Evolutionary conservation across 2,888 invertebrate genomes (phyloP).

Genomic region (Pecten maximus): DNA sequence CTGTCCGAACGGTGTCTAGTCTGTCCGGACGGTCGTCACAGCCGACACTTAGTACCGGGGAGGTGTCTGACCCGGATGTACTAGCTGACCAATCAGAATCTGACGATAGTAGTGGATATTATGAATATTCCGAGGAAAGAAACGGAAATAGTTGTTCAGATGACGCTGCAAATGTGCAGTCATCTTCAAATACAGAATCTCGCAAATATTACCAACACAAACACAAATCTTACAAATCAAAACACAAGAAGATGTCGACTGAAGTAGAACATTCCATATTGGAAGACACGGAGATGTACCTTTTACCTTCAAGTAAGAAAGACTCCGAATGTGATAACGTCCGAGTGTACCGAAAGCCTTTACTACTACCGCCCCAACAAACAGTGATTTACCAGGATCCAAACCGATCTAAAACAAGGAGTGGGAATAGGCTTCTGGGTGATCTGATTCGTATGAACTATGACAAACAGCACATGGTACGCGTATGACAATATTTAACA

Average conservation of each 20-base stretch:
- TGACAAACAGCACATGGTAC: conserved; percentile 65
- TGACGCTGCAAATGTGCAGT: not conserved
- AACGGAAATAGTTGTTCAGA: conserved; percentile 29
- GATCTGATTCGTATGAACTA: conserved; percentile 69
- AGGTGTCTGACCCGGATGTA: conserved; percentile 47
- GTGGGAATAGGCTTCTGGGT: conserved; percentile 62
- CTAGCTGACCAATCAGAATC: conserved; percentile 66
- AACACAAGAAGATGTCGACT: conserved; percentile 50
- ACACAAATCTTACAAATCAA: conserved; percentile 44
- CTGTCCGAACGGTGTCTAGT: conserved; percentile 40
- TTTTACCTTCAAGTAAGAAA: conserved; percentile 59
- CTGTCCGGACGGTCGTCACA: conserved; percentile 37
- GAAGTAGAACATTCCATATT: conserved; percentile 48
- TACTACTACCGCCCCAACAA: conserved; percentile 61
- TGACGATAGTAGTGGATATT: conserved; percentile 64
- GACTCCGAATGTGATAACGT: conserved; percentile 51
- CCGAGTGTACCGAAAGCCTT: conserved; percentile 55
- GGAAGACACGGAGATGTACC: conserved; percentile 65
- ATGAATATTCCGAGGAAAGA: conserved; percentile 57
- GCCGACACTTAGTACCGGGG: conserved; percentile 51
- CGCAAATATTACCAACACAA: conserved; percentile 40
- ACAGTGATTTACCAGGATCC: conserved; percentile 67
- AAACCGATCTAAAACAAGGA: conserved; percentile 60
- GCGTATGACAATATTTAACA: not conserved
- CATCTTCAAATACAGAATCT: conserved; percentile 28